These are phyloP conservation scores for Caradrina clavipalpis DNA, from an alignment of 2,888 invertebrate species.

Conservation along the genomic window DNA sequence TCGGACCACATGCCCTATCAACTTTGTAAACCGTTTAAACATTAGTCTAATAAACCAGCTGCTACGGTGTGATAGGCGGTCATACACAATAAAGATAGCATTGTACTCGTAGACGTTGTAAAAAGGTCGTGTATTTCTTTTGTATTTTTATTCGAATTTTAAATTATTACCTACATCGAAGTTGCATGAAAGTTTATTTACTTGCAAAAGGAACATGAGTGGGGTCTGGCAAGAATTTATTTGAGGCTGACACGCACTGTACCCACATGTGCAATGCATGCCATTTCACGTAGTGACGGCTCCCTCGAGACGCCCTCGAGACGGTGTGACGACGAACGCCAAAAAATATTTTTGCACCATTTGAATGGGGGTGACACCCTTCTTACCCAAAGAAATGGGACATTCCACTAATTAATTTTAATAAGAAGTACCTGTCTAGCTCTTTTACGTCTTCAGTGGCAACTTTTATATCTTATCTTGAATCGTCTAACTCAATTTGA, in stretches of 20 bases:
- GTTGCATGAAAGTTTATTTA: slow-evolving; percentile 31
- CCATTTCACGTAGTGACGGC: slow-evolving; percentile 32
- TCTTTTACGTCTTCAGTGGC: neutral
- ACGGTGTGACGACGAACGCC: slow-evolving; percentile 51
- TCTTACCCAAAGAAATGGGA: neutral
- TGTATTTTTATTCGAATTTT: slow-evolving; percentile 37
- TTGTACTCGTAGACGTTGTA: slow-evolving; percentile 36
- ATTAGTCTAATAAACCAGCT: slow-evolving; percentile 68
- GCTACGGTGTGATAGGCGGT: slow-evolving; percentile 64
- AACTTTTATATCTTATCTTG: neutral
- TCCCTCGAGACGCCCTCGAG: slow-evolving; percentile 46
- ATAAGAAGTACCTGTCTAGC: neutral
- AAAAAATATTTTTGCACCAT: slow-evolving; percentile 12
- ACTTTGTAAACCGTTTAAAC: slow-evolving; percentile 83
- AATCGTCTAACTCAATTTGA: neutral
- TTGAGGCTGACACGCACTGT: slow-evolving; percentile 39
- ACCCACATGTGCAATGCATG: slow-evolving; percentile 42
- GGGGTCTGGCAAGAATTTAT: slow-evolving; percentile 41
- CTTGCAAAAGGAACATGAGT: slow-evolving; percentile 39
- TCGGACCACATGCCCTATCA: slow-evolving; percentile 86
- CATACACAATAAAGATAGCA: slow-evolving; percentile 33
- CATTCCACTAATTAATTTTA: neutral
- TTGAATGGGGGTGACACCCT: slow-evolving; percentile 7
- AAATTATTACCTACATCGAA: slow-evolving; percentile 37
- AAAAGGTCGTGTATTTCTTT: slow-evolving; percentile 22